Percentiles rank a stretch among this genome's conserved stretches.
phyloP scores from a whole-genome alignment of 2,888 invertebrate genomes.

The Leucophenga montana region DNA sequence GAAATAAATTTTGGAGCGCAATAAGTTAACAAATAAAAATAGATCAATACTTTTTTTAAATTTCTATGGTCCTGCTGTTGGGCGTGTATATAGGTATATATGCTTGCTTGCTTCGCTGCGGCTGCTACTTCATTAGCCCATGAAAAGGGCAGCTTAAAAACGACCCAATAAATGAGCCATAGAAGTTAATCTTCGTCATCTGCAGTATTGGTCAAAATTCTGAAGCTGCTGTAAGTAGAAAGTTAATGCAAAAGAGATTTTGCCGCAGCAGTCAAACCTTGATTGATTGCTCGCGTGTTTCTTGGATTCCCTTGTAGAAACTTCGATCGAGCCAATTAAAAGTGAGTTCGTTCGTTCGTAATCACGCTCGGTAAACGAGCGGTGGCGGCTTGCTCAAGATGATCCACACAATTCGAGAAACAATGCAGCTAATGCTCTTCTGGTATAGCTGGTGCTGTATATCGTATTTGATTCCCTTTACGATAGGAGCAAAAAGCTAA shows the following conservation, averaged over 20 bases:
- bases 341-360: too few species aligned
- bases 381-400: not conserved
- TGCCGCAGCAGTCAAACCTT: constrained; percentile 17
- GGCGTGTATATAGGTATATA: too few species aligned
- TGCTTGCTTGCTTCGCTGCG: too few species aligned
- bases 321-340: constrained; percentile 26
- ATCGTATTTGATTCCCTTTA: constrained; percentile 66
- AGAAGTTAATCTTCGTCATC: too few species aligned
- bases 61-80: too few species aligned
- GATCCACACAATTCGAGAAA: constrained; percentile 21
- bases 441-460: constrained; percentile 49
- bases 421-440: not conserved
- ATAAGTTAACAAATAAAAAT: too few species aligned
- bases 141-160: too few species aligned
- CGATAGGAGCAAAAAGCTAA: constrained; percentile 43
- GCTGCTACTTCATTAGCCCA: too few species aligned
- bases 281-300: constrained; percentile 60
- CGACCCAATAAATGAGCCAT: too few species aligned
- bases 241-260: not conserved
- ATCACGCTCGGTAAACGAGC: too few species aligned
- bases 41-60: too few species aligned
- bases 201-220: not conserved
- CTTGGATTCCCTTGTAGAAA: constrained; percentile 71
- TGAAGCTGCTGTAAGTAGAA: not conserved
- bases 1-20: too few species aligned